These are phyloP conservation scores for Ceuthmochares aereus DNA, from an alignment of 2,113 vertebrate genomes.

Conservation along the genomic window DNA sequence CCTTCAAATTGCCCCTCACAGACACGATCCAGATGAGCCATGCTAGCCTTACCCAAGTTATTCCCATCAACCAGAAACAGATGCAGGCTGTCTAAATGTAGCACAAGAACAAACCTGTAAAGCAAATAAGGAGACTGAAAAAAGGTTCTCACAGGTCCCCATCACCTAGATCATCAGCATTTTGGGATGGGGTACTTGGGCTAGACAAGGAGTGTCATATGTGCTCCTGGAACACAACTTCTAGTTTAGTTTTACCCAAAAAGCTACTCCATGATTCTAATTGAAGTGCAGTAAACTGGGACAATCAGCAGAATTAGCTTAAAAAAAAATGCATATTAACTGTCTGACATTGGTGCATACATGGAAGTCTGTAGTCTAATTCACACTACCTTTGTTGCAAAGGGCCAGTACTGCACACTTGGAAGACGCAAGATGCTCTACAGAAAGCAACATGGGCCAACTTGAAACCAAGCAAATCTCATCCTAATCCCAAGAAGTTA, in stretches of 20 bases:
- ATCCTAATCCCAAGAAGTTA: background rate
- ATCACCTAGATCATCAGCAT: background rate
- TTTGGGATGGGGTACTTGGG: background rate
- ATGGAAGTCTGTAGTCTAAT: background rate
- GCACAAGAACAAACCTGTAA: background rate
- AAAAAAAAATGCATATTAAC: background rate
- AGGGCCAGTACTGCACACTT: background rate
- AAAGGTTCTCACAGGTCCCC: background rate
- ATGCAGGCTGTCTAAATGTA: background rate
- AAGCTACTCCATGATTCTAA: background rate
- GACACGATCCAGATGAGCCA: background rate
- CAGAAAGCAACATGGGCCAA: background rate
- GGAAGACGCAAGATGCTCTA: background rate
- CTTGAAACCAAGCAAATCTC: background rate
- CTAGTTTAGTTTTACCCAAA: background rate
- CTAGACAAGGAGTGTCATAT: background rate
- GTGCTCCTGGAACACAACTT: background rate
- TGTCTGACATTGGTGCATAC: background rate
- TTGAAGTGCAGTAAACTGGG: background rate
- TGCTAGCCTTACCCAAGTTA: background rate
- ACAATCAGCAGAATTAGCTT: background rate
- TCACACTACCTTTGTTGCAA: background rate
- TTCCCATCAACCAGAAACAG: background rate
- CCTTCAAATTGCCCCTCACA: background rate
- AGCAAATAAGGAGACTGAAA: background rate